Evolutionary conservation across 2,797 vertebrate genomes (phyloP).

Genomic region (Poecilia velifera): DNA sequence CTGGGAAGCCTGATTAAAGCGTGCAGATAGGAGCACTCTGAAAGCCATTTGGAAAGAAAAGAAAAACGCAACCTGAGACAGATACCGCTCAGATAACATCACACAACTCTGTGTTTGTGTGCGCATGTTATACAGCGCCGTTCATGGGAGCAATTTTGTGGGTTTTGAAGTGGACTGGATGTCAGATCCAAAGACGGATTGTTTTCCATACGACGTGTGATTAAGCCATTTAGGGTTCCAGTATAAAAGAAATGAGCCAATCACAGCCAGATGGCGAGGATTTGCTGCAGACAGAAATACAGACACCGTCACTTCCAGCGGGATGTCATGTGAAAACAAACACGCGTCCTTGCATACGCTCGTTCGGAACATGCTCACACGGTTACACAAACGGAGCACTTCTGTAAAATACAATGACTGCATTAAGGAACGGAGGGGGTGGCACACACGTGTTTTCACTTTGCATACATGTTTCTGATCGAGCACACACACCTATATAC

Average conservation of each 20-base stretch:
- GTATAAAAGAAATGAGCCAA: conserved; percentile 76
- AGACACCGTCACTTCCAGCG: conserved; percentile 60
- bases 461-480: conserved; percentile 43
- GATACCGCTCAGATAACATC: conserved; percentile 68
- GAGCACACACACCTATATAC: conserved; percentile 27
- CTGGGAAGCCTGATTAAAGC: conserved; percentile 19
- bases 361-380: conserved; percentile 32
- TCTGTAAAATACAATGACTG: conserved; percentile 19
- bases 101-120: conserved; percentile 47
- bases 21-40: conserved; percentile 23
- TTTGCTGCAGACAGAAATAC: conserved; percentile 56
- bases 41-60: conserved; percentile 15
- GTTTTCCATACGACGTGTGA: conserved; percentile 80
- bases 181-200: conserved; percentile 82
- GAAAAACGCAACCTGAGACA: conserved; percentile 38
- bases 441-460: conserved; percentile 48
- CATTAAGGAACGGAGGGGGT: conserved; percentile 19
- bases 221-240: conserved; percentile 77
- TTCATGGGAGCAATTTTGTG: conserved; percentile 81
- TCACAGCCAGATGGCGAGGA: conserved; percentile 79
- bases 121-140: conserved; percentile 51
- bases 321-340: conserved; percentile 41
- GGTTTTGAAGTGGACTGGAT: conserved; percentile 78
- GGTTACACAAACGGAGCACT: conserved; percentile 35
- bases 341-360: conserved; percentile 33